A percentile compares a stretch with the other conserved stretches of the same genome.
These are phyloP conservation scores for Polymixis lichenea DNA, from an alignment of 2,888 invertebrate genomes.

Conservation along the genomic window DNA sequence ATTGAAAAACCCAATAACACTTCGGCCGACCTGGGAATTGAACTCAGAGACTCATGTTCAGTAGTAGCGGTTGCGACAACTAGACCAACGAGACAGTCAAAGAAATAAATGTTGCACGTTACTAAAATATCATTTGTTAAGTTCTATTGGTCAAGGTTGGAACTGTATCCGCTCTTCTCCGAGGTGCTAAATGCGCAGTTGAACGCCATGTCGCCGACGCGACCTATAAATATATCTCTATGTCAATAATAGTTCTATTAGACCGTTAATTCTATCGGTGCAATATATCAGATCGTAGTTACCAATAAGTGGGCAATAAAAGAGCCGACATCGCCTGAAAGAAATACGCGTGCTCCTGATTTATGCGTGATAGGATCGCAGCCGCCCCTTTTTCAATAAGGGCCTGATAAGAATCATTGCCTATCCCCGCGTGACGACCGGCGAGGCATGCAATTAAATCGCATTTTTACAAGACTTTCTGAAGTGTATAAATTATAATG, in stretches of 20 bases:
- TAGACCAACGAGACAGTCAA: not conserved
- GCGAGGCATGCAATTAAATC: slow-evolving; percentile 85
- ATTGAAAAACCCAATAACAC: no score
- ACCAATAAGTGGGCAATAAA: slow-evolving; percentile 88
- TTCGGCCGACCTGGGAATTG: no score
- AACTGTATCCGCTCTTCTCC: not conserved
- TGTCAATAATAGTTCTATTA: slow-evolving; percentile 58
- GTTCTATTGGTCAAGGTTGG: not conserved
- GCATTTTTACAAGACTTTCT: slow-evolving; percentile 64
- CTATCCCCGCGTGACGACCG: slow-evolving; percentile 76
- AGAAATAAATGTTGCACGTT: not conserved
- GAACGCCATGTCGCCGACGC: not conserved
- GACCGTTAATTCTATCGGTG: slow-evolving; percentile 60
- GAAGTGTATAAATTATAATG: slow-evolving; percentile 27
- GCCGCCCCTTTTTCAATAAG: slow-evolving; percentile 87
- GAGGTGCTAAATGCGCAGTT: not conserved
- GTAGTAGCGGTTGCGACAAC: no score
- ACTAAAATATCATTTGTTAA: not conserved
- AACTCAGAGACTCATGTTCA: no score
- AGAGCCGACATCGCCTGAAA: slow-evolving; percentile 76
- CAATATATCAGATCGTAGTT: slow-evolving; percentile 78
- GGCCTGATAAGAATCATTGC: slow-evolving; percentile 88
- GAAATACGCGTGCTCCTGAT: slow-evolving; percentile 83
- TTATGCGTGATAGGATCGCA: slow-evolving; percentile 87
- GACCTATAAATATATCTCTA: slow-evolving; percentile 25